Conservation (phyloP, 1,140 invertebrate species). For the Glomeris maerens region DNA sequence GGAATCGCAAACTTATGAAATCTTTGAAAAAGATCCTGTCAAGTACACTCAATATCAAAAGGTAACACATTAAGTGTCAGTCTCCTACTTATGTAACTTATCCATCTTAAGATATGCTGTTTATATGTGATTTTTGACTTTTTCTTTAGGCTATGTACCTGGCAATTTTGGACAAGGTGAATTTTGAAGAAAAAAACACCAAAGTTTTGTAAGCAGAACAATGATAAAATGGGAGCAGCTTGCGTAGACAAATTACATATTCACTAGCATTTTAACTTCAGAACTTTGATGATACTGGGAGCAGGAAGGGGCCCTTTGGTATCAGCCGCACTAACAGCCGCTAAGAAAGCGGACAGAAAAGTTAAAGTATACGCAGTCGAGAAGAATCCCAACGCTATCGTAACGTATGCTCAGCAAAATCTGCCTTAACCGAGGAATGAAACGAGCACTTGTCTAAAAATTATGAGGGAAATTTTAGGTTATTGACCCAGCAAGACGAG, state of each 20-base stretch:
- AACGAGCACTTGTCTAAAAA: neutral
- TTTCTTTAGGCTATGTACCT: constrained; percentile 37
- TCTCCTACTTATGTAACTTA: neutral
- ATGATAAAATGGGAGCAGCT: no score
- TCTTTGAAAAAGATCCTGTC: constrained; percentile 95
- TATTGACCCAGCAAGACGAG: constrained; percentile 61
- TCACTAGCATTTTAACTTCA: constrained; percentile 10
- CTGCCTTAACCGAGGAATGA: neutral
- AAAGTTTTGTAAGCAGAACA: constrained; percentile 30
- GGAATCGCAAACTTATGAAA: constrained; percentile 89
- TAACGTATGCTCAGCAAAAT: constrained; percentile 45
- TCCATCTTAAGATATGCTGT: neutral
- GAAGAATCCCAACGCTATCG: constrained; percentile 93
- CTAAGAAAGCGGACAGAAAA: constrained; percentile 44
- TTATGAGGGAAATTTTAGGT: constrained; percentile 25
- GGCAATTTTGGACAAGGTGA: constrained; percentile 47
- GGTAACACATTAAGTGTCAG: constrained; percentile 29
- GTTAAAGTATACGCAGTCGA: constrained; percentile 86
- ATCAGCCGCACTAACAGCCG: constrained; percentile 63
- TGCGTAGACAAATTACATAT: constrained; percentile 7
- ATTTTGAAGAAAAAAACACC: constrained; percentile 34
- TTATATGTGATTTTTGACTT: constrained; percentile 13
- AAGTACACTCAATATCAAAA: constrained; percentile 89
- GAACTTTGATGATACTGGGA: constrained; percentile 78
- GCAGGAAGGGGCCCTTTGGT: constrained; percentile 92